Conservation (phyloP, 2,888 invertebrate genomes). For the Nematopogon swammerdamellus region DNA sequence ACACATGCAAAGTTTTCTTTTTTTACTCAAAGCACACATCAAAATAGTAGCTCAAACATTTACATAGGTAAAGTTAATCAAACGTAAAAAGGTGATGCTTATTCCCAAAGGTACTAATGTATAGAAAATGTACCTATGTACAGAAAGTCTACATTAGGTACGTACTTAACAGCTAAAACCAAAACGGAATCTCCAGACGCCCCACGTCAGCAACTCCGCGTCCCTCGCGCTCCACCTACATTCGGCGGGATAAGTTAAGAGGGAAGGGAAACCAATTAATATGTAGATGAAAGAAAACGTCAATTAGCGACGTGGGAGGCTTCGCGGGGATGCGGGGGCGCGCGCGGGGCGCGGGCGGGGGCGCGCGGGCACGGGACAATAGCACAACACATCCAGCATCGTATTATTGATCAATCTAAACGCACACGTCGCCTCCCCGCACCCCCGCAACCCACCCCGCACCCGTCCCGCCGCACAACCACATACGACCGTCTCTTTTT, state of each 20-base stretch:
- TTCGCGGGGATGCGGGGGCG: constrained; percentile 8
- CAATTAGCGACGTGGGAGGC: constrained; percentile 29
- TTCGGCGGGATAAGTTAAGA: not conserved
- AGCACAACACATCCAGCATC: constrained; percentile 5
- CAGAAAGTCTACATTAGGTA: too few species aligned
- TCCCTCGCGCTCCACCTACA: not conserved
- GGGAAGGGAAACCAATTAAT: constrained; percentile 39
- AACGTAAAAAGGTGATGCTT: too few species aligned
- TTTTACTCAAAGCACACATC: too few species aligned
- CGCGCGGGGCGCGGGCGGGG: constrained; percentile 4
- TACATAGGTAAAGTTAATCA: too few species aligned
- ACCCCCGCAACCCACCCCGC: constrained; percentile 23
- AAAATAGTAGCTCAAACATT: too few species aligned
- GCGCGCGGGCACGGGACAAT: constrained; percentile 12
- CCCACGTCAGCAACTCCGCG: too few species aligned
- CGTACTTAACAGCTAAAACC: too few species aligned
- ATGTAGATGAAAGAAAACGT: constrained; percentile 57
- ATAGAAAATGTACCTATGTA: too few species aligned
- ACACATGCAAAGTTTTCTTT: too few species aligned
- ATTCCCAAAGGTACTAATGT: too few species aligned
- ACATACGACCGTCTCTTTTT: constrained; percentile 54
- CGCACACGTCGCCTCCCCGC: constrained; percentile 24
- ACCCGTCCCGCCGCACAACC: constrained; percentile 46
- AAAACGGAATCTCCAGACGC: too few species aligned
- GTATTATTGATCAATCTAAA: constrained; percentile 15